Evolutionary conservation across 2,113 vertebrate species (phyloP).

Genomic region (Sylvietta virens): DNA sequence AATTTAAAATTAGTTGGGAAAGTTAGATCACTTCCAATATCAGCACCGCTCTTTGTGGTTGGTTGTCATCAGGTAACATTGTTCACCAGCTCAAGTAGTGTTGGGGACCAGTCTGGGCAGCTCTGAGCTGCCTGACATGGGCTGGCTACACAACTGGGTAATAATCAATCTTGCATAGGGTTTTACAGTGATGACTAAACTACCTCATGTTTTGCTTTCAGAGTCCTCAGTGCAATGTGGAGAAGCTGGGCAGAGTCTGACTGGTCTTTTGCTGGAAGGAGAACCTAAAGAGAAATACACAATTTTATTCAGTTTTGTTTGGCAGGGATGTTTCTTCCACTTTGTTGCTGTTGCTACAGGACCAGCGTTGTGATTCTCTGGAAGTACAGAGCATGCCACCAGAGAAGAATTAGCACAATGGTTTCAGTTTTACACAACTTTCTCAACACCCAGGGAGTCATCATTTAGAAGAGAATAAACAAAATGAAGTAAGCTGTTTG

Average conservation of each 20-base stretch:
- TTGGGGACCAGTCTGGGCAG: not conserved
- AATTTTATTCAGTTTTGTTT: not conserved
- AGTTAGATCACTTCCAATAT: not conserved
- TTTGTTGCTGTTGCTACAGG: not conserved
- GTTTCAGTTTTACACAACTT: not conserved
- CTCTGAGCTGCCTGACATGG: not conserved
- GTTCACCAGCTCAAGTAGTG: not conserved
- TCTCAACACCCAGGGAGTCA: not conserved
- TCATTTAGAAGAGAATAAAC: constrained; percentile 29
- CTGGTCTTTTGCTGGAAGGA: not conserved
- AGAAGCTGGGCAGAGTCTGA: not conserved
- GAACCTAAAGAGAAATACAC: not conserved
- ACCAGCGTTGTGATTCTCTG: not conserved
- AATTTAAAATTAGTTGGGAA: not conserved
- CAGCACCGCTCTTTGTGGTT: not conserved
- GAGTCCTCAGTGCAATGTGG: not conserved
- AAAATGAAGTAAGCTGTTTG: constrained; percentile 52
- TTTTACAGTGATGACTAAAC: not conserved
- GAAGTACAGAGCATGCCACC: not conserved
- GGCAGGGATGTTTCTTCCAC: not conserved
- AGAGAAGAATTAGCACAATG: constrained; percentile 21
- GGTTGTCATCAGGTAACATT: not conserved
- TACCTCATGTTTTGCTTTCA: not conserved
- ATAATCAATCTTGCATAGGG: not conserved
- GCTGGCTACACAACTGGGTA: fast-evolving